These are phyloP conservation scores for Florisuga fusca DNA, from an alignment of 2,797 vertebrate species.

Conservation along the genomic window DNA sequence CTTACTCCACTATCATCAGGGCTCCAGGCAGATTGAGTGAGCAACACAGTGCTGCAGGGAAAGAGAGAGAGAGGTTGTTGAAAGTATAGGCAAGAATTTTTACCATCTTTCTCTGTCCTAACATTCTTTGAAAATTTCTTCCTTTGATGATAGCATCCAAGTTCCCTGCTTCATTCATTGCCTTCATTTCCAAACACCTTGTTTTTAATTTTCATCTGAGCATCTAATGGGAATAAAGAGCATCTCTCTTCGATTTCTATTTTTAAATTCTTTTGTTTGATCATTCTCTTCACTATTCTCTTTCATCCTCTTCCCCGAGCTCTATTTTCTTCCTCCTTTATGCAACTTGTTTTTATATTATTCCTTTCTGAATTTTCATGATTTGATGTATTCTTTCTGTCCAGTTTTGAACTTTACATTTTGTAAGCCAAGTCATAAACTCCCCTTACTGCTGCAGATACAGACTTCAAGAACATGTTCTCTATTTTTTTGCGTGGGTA, in stretches of 20 bases:
- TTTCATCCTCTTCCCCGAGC: not conserved
- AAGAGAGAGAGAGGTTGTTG: not conserved
- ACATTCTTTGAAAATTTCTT: not conserved
- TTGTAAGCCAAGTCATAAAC: not conserved
- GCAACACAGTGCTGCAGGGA: not conserved
- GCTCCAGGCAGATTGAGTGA: not conserved
- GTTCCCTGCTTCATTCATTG: not conserved
- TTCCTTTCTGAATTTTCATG: not conserved
- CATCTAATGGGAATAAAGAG: not conserved
- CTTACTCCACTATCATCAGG: not conserved
- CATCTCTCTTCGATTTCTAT: not conserved
- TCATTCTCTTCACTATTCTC: not conserved
- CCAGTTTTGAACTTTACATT: not conserved
- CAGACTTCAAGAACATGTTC: fast-evolving
- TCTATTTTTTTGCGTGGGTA: not conserved
- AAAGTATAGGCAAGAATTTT: not conserved
- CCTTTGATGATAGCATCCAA: not conserved
- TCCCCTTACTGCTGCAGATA: not conserved
- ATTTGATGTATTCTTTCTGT: not conserved
- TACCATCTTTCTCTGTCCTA: not conserved
- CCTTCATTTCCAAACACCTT: not conserved
- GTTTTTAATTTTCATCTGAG: not conserved
- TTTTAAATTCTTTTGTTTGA: not conserved
- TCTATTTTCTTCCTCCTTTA: not conserved
- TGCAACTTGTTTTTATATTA: not conserved